Evolutionary conservation across 2,113 vertebrate genomes (phyloP).

Genomic region (Chloropsis cyanopogon): DNA sequence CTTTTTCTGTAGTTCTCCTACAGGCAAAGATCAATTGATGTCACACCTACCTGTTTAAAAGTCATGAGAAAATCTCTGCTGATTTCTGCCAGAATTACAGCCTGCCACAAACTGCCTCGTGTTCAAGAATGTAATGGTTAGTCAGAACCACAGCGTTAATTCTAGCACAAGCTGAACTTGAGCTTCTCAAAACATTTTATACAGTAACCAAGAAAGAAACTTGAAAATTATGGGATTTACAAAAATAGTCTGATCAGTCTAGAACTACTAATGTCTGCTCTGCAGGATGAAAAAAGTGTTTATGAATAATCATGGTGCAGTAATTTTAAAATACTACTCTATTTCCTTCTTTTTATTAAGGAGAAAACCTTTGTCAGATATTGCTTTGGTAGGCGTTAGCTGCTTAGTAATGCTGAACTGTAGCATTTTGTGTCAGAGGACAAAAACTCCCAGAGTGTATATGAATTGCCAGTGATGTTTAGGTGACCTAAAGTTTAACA

Average conservation of each 20-base stretch:
- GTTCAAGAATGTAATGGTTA: background rate
- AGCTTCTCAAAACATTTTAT: background rate
- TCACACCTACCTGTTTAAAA: conserved; percentile 43
- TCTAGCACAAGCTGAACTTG: background rate
- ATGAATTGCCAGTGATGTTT: conserved; percentile 14
- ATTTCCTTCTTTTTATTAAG: background rate
- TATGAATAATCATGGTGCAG: background rate
- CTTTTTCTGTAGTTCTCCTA: conserved; percentile 20
- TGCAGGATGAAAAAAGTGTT: background rate
- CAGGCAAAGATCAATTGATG: conserved; percentile 31
- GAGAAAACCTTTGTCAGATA: background rate
- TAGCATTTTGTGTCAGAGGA: background rate
- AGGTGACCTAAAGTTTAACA: conserved; percentile 41
- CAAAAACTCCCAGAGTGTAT: background rate
- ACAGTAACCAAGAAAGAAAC: background rate
- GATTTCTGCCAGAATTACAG: conserved; percentile 34
- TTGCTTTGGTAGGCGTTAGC: background rate
- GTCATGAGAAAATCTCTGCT: conserved; percentile 31
- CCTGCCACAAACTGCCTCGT: background rate
- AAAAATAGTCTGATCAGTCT: background rate
- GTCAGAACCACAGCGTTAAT: background rate
- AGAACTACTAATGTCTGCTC: background rate
- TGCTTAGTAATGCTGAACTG: background rate
- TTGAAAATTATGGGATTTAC: background rate
- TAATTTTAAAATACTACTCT: background rate